Evolutionary conservation across 1,140 invertebrate genomes (phyloP).

Genomic region (Macrostomum lignano): DNA sequence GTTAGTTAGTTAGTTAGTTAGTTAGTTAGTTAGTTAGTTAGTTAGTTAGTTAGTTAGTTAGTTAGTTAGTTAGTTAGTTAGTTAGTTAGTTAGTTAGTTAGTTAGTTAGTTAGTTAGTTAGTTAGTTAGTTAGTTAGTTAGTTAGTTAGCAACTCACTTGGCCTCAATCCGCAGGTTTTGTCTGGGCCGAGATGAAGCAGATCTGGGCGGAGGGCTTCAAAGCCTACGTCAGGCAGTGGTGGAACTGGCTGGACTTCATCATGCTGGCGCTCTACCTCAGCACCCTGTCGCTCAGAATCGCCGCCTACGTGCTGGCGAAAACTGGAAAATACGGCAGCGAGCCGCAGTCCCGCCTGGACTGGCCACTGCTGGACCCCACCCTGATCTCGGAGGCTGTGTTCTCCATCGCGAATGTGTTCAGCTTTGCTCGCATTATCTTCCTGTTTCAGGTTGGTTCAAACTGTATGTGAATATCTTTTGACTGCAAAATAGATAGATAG

Average conservation of each 20-base stretch:
- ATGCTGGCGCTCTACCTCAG: constrained; percentile 33
- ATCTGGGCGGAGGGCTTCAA: constrained; percentile 57
- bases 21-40: no score
- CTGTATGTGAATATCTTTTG: no score
- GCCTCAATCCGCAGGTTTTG: constrained; percentile 41
- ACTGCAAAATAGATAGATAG: no score
- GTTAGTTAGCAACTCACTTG: no score
- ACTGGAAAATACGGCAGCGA: constrained; percentile 12
- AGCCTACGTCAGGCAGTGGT: constrained; percentile 64
- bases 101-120: no score
- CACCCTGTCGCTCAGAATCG: constrained; percentile 25
- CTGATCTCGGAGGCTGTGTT: constrained; percentile 24
- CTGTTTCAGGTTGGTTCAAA: constrained; percentile 23
- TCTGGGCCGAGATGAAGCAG: constrained; percentile 56
- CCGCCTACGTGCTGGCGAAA: constrained; percentile 11
- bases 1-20: no score
- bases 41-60: no score
- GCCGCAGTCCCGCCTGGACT: constrained; percentile 13
- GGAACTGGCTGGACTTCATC: constrained; percentile 86
- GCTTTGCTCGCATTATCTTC: constrained; percentile 25
- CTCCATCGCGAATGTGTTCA: constrained; percentile 26
- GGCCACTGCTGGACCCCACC: constrained; percentile 22
- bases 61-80: no score
- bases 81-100: no score
- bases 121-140: no score